These are phyloP conservation scores for Gerris buenoi DNA, from an alignment of 1,140 invertebrate genomes.

Conservation along the genomic window DNA sequence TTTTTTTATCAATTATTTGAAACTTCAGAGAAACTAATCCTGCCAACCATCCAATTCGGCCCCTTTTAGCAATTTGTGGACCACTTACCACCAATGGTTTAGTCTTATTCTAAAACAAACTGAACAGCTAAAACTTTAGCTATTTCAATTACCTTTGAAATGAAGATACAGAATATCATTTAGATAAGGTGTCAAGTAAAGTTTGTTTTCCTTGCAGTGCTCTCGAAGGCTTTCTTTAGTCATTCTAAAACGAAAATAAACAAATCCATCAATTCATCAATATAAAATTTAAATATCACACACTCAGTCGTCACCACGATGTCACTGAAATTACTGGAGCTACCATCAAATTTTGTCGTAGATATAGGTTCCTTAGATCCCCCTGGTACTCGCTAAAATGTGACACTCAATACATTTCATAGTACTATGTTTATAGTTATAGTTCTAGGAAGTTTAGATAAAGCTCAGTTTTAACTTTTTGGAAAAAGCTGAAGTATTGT, in stretches of 20 bases:
- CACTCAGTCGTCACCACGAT: no score
- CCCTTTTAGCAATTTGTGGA: not conserved
- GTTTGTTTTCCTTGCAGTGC: conserved; percentile 67
- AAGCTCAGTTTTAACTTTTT: no score
- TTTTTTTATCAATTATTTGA: not conserved
- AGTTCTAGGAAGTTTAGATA: no score
- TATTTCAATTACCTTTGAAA: conserved; percentile 57
- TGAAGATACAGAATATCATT: conserved; percentile 92
- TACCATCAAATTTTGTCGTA: no score
- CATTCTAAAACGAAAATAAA: conserved; percentile 20
- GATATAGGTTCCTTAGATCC: no score
- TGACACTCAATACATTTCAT: no score
- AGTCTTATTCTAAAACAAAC: not conserved
- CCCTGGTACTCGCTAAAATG: no score
- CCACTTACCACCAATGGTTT: not conserved
- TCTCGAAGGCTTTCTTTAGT: conserved; percentile 48
- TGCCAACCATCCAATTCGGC: not conserved
- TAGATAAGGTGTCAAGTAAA: conserved; percentile 73
- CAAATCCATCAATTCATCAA: no score
- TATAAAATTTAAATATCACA: no score
- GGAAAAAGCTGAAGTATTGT: no score
- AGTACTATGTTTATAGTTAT: no score
- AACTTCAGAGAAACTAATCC: not conserved
- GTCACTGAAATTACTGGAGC: no score
- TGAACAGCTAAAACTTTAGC: not conserved